Conservation (phyloP, 2,113 vertebrate species). For the Oenanthe melanoleuca region DNA sequence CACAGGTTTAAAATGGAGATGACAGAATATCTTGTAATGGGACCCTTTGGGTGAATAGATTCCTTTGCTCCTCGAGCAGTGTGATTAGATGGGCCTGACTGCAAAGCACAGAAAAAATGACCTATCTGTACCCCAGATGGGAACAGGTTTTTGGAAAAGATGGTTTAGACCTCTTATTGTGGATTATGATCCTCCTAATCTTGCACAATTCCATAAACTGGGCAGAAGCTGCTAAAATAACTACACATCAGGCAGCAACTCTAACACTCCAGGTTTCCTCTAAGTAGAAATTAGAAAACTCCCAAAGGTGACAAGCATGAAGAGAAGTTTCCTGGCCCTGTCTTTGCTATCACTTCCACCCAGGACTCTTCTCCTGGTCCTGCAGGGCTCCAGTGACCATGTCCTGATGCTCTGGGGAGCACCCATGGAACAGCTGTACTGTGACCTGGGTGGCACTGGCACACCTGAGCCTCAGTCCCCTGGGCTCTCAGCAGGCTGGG, state of each 20-base stretch:
- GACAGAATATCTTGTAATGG: slow-evolving; percentile 39
- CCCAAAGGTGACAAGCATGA: background rate
- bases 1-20: slow-evolving; percentile 53
- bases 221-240: background rate
- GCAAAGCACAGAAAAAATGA: slow-evolving; percentile 7
- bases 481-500: background rate
- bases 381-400: fast-evolving
- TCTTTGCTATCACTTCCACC: background rate
- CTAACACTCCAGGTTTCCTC: background rate
- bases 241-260: background rate
- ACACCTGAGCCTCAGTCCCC: background rate
- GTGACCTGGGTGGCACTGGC: background rate
- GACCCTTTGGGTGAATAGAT: slow-evolving; percentile 30
- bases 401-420: background rate
- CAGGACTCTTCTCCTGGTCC: background rate
- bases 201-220: background rate
- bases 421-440: background rate
- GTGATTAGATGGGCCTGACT: slow-evolving; percentile 6
- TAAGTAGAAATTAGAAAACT: background rate
- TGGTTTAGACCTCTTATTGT: background rate
- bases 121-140: background rate
- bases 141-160: background rate
- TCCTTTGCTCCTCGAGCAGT: slow-evolving; percentile 19
- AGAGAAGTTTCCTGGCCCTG: background rate
- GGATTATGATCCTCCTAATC: background rate